Evolutionary conservation across 2,888 invertebrate genomes (phyloP).

Genomic region (Scrobipalpa costella): DNA sequence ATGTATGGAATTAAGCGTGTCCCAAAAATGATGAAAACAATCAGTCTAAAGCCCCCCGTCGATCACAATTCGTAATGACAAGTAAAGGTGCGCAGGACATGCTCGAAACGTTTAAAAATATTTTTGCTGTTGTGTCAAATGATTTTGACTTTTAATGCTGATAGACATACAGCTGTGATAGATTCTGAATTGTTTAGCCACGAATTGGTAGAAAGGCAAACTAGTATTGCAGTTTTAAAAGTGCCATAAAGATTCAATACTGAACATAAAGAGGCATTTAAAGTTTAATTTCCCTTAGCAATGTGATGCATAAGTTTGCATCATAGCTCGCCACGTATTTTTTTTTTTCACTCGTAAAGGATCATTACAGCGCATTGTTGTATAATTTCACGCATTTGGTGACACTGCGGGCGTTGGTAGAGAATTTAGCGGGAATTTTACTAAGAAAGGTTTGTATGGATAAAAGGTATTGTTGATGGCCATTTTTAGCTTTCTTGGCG

Average conservation of each 20-base stretch:
- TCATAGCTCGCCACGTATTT: constrained; percentile 58
- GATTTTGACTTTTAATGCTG: background rate
- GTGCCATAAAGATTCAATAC: constrained; percentile 1
- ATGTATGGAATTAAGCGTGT: constrained; percentile 58
- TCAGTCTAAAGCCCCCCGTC: constrained; percentile 56
- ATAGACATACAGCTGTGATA: background rate
- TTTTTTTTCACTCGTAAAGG: constrained; percentile 71
- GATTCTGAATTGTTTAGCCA: background rate
- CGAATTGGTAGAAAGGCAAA: constrained; percentile 33
- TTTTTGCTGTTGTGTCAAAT: background rate
- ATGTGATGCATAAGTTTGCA: constrained; percentile 19
- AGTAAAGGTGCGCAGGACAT: constrained; percentile 55
- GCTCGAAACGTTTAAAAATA: background rate
- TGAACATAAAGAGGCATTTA: constrained; percentile 27
- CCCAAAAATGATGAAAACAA: constrained; percentile 66
- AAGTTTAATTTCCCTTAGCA: constrained; percentile 40
- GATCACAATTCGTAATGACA: constrained; percentile 63
- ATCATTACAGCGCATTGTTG: constrained; percentile 76
- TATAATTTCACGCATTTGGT: constrained; percentile 76
- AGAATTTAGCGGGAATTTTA: constrained; percentile 66
- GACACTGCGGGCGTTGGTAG: constrained; percentile 71
- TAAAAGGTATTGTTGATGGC: constrained; percentile 46
- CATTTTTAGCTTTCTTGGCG: constrained; percentile 42
- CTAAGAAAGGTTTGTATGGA: constrained; percentile 55
- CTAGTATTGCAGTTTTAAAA: constrained; percentile 30